Evolutionary conservation across 2,797 vertebrate species (phyloP), one percentile per base, ranked within the genome.

Genomic region (Schizopygopsis pylzovi): DNA sequence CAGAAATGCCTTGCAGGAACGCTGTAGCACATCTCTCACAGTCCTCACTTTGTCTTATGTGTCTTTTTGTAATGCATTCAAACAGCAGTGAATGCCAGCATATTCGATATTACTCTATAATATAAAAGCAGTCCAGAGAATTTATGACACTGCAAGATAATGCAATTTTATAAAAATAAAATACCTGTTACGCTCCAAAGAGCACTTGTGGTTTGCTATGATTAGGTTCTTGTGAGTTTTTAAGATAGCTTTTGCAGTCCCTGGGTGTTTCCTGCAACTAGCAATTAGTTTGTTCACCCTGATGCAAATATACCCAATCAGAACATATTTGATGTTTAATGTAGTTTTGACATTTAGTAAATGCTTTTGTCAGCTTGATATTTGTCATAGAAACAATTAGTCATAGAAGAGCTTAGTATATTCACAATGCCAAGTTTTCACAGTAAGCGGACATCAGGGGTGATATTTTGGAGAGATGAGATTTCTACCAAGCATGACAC

Each of bases 1-100:
- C 59, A 81, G 77, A 73, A 75, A 73, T 75, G 45, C 56, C 85
- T 88, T 72, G 54, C 49, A 83, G 84, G 76, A 76, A 81, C 6
- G 45, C 70, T 67, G 54, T 25, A 59, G 73, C 67, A 77, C 56
- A 45, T 33, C 63, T 87, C 85, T 75, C 56, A 39, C 68, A 75
- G 84, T 79, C 45, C 52, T 79, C 61, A 33, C 45, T 68, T 79
- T 63, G 78, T 87, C 54, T 85, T 59, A 71, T 13, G 77, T 52
- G 28, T 28, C 18, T 71, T 61, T 72, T 41, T 25, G 70, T 73
- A 81, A 54, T 41, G 49, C 72, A 56, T 79, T 86, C 85, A 72
- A 67, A 82, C 54, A 37, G 75, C 22, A 75, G 20, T 0, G 25
- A 39, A 65, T 78, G 39, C 54, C 77, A 63, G 43, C 54, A 49